phyloP scores from a whole-genome alignment of 2,113 vertebrate genomes.

The Tonatia bakeri region DNA sequence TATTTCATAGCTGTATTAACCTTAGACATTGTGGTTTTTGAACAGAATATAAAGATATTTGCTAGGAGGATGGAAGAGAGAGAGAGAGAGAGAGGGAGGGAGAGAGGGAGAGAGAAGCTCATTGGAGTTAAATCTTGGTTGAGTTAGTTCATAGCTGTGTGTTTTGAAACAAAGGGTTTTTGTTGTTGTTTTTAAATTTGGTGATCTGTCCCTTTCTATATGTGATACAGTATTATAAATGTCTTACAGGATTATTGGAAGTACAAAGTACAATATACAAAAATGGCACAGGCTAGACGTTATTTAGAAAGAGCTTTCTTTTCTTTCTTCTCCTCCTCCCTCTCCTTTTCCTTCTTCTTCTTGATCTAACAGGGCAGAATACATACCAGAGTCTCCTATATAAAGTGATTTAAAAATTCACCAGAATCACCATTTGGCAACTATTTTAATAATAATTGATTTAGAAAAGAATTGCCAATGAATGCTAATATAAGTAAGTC shows the following conservation, averaged over 20 bases:
- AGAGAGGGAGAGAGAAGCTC: background rate
- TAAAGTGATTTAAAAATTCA: background rate
- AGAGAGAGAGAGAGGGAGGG: background rate
- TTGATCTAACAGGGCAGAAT: background rate
- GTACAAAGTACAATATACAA: background rate
- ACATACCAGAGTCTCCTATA: background rate
- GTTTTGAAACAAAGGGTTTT: background rate
- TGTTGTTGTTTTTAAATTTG: background rate
- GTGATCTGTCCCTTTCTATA: background rate
- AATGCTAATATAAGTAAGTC: background rate
- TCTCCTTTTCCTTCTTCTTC: background rate
- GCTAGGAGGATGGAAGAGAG: background rate
- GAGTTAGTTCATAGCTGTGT: background rate
- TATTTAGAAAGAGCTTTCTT: background rate
- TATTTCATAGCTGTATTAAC: background rate
- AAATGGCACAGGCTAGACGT: background rate
- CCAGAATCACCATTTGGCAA: background rate
- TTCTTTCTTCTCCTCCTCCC: background rate
- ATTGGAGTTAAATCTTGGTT: background rate
- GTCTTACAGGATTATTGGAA: background rate
- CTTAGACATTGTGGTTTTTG: background rate
- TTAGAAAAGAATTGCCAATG: background rate
- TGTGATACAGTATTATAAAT: background rate
- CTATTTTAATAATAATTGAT: background rate
- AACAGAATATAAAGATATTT: background rate